Conservation (phyloP, 2,888 invertebrate species). For the Trachelus stipa region DNA sequence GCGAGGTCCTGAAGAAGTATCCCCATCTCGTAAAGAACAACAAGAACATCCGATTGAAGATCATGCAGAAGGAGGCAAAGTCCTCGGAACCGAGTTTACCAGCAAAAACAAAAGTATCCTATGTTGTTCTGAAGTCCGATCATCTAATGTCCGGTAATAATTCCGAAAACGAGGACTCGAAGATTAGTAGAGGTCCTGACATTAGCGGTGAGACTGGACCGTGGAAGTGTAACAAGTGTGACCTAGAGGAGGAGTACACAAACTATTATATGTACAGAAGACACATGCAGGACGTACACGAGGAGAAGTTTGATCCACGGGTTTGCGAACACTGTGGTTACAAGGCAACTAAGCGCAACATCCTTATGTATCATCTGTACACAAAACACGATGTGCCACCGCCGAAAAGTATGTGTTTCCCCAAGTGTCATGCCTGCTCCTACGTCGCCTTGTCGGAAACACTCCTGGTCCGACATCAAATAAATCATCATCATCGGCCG, state of each 20-base stretch:
- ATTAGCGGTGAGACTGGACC: conserved; percentile 74
- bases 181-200: conserved; percentile 63
- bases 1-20: conserved; percentile 88
- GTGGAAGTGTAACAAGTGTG: conserved; percentile 85
- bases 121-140: conserved; percentile 68
- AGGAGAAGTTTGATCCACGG: conserved; percentile 79
- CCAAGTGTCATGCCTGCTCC: conserved; percentile 81
- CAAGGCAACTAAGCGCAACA: conserved; percentile 78
- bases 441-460: conserved; percentile 81
- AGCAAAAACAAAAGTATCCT: conserved; percentile 66
- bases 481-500: conserved; percentile 70
- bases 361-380: conserved; percentile 82
- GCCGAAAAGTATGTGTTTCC: conserved; percentile 78
- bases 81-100: conserved; percentile 50
- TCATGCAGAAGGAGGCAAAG: conserved; percentile 74
- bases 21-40: conserved; percentile 88
- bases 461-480: conserved; percentile 78
- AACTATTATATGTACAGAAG: conserved; percentile 83
- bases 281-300: conserved; percentile 84
- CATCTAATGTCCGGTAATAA: conserved; percentile 50
- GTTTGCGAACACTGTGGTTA: conserved; percentile 90
- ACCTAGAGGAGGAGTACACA: conserved; percentile 72
- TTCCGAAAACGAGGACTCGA: conserved; percentile 36
- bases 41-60: conserved; percentile 88
- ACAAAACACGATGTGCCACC: conserved; percentile 82